Base-by-base conservation (phyloP, 30 jellyfish, hydroid and myxozoan species). In the Turritopsis dohrnii region DNA sequence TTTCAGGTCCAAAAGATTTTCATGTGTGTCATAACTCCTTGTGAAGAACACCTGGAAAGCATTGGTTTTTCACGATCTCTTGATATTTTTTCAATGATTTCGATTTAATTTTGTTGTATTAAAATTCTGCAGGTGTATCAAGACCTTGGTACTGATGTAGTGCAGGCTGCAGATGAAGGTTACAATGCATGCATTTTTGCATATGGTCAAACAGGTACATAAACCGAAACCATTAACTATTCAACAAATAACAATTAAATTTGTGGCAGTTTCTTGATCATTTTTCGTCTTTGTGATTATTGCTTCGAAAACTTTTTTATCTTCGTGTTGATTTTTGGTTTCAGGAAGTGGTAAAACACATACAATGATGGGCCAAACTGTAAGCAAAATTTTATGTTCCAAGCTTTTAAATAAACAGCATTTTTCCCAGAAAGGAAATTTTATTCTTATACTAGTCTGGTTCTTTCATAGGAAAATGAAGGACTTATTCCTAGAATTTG, bases 141-240 rank as follows among this genome's bases (percentile, higher is more conserved):
- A 29, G 96, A 93, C 75, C 66, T 93, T 28, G 98, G 98, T 20
- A 83, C 91, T 25, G 96, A 93, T 24, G 98, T 93, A 27, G 85
- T 93, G 8, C 81, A 52, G 30, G 87, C 98, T 20, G 98, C 98
- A 21, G 86, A 94, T 1, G 96, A 93, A 52, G 98, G 98, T 26
- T 93, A 93, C 85, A 93, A 93, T 88, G 98, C 98, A 5, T 93
- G 98, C 81, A 93, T 93, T 28, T 93, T 93, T 76, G 98, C 98
- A 24, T 93, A 93, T 85, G 98, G 98, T 16, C 98, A 93, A 85
- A 93, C 98, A 26, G 98, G 98, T 29, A 82, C 20, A 84, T 52
- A 0, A 3, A 24, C 21, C 21, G 83, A 53, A 41, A 16, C 80
- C 29, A 18, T 19, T 76, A 76, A 76, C 80, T 76, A 19, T 25